A percentile compares a stretch with the other conserved stretches of the same genome.
These are phyloP conservation scores for Irena cyanogastra DNA, from an alignment of 2,113 vertebrate genomes.

Conservation along the genomic window DNA sequence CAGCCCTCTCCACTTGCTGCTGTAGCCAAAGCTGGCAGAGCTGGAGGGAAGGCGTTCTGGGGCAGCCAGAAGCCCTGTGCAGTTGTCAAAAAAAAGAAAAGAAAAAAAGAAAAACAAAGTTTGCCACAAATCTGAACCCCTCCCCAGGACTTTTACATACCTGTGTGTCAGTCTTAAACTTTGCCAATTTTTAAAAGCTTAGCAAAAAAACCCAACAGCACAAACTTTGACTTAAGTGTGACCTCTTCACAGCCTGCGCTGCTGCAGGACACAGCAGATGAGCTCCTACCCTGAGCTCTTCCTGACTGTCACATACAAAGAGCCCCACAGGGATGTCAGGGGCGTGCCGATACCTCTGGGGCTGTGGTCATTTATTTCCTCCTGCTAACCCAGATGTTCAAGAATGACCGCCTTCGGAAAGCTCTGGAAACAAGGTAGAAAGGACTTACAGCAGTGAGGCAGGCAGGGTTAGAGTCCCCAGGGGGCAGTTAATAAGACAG, in stretches of 20 bases:
- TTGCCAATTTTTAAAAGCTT: neutral
- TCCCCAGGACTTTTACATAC: neutral
- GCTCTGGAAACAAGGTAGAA: conserved; percentile 72
- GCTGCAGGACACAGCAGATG: neutral
- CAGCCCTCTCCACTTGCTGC: neutral
- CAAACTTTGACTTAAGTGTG: neutral
- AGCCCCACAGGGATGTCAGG: neutral
- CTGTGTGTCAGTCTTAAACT: neutral
- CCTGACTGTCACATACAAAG: neutral
- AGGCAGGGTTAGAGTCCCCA: conserved; percentile 97
- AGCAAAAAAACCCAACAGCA: neutral
- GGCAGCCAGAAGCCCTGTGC: neutral
- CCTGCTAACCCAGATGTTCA: neutral
- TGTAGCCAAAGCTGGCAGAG: neutral
- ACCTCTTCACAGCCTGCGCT: neutral
- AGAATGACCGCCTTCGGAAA: neutral
- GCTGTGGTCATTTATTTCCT: neutral
- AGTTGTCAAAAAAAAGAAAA: too few relatives aligned
- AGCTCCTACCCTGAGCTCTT: neutral
- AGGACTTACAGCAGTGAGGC: conserved; percentile 96
- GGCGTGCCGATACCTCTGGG: accelerated
- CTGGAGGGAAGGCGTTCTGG: accelerated
- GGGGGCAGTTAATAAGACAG: conserved; percentile 99
- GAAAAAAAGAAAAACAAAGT: too few relatives aligned
- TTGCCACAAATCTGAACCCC: neutral